Evolutionary conservation across 2,888 invertebrate species (phyloP), one percentile per base, ranked within the genome.

Genomic region (Malthinus seriepunctatus): DNA sequence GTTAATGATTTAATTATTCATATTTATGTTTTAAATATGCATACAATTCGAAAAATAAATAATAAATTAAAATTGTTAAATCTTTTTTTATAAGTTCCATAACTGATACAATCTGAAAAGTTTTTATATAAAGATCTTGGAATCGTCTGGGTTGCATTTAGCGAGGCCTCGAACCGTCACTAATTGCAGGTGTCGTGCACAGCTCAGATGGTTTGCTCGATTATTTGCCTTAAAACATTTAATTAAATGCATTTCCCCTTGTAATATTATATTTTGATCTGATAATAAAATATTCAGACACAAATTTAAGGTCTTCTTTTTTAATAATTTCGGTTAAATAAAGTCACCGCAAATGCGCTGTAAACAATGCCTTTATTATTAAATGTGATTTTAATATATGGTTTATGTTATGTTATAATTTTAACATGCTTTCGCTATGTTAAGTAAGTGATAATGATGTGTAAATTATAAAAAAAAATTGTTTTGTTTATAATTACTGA

Each of bases 121-220:
- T 23, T 42, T 37, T 46, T 46, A 34, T 49, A 35, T 37, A 23
- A 37, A 35, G 37, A 49, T 37, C 46, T 35, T 31, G 46, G 46
- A 46, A 37, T 52, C 46, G 51, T 46, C 52, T 46, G 52, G 14
- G 46, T 50, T 33, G 51, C 74, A 73, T 75, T 77, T 76, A 74
- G 74, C 69, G 65, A 65, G 62, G 69, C 74, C 63, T 53, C 71
- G 73, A 71, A 73, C 72, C 77, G 73, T 68, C 72, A 76, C 78
- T 78, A 78, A 78, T 78, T 77, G 76, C 77, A 76, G 78, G 77
- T 78, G 77, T 77, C 75, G 74, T 74, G 75, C 69, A 71, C 67
- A 70, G 71, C 70, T 72, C 68, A 73, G 75, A 73, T 73, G 72
- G 70, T 67, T 70, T 64, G 63, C 69, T 72, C 70, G 75, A 76